phyloP scores from a whole-genome alignment of 2,797 vertebrate species.

The Ispidina picta region DNA sequence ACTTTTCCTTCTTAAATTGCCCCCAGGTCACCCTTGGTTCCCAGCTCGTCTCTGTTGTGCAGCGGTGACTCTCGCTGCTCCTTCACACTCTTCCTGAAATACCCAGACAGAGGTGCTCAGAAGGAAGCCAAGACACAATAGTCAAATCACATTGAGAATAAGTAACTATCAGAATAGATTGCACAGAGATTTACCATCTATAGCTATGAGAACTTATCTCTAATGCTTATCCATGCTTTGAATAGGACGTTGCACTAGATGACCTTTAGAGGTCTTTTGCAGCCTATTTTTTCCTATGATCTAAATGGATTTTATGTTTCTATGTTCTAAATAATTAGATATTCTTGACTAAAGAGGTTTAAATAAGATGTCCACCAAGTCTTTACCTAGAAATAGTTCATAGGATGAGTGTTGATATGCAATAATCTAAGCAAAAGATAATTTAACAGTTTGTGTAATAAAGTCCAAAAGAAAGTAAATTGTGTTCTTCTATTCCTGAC shows the following conservation, averaged over 20 bases:
- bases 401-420: neutral
- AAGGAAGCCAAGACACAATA: neutral
- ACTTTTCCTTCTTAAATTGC: neutral
- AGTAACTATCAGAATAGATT: neutral
- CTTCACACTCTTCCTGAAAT: neutral
- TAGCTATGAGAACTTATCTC: neutral
- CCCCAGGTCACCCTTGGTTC: neutral
- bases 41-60: fast-evolving
- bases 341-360: neutral
- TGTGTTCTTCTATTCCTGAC: neutral
- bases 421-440: neutral
- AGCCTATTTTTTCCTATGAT: neutral
- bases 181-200: neutral
- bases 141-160: neutral
- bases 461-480: neutral
- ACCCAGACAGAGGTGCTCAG: neutral
- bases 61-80: neutral
- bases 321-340: neutral
- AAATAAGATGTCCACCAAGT: neutral
- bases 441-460: neutral
- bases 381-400: neutral
- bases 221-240: neutral
- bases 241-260: neutral
- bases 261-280: neutral
- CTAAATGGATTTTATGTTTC: neutral